Conservation (phyloP, 2,113 vertebrate species). For the Notarius lentiginosus region DNA sequence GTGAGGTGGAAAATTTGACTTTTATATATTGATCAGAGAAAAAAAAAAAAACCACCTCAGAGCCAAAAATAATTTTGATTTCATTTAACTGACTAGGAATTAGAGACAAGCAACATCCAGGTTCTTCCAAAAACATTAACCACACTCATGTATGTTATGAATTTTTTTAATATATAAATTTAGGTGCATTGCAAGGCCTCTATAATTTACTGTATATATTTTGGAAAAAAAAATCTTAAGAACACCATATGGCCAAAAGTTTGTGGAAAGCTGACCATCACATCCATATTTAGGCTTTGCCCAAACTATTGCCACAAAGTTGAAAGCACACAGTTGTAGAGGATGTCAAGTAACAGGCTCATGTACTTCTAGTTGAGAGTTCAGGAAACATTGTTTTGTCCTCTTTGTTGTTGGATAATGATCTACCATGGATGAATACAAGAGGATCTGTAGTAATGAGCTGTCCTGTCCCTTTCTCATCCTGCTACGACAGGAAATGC, state of each 20-base stretch:
- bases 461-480: constrained; percentile 66
- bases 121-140: background rate
- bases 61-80: background rate
- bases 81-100: background rate
- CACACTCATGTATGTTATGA: background rate
- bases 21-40: background rate
- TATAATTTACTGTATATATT: background rate
- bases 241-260: background rate
- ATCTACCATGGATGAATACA: constrained; percentile 63
- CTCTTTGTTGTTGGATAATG: constrained; percentile 60
- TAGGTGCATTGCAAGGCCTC: background rate
- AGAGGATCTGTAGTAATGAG: constrained; percentile 69
- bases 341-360: background rate
- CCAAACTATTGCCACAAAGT: background rate
- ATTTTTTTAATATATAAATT: background rate
- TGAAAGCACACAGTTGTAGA: background rate
- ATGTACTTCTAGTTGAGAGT: constrained; percentile 45
- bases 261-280: background rate
- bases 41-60: background rate
- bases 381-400: constrained; percentile 43
- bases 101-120: background rate
- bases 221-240: background rate
- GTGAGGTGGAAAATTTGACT: background rate
- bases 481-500: constrained; percentile 9
- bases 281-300: background rate